Evolutionary conservation across 2,113 vertebrate species (phyloP).

Genomic region (Procapra przewalskii): DNA sequence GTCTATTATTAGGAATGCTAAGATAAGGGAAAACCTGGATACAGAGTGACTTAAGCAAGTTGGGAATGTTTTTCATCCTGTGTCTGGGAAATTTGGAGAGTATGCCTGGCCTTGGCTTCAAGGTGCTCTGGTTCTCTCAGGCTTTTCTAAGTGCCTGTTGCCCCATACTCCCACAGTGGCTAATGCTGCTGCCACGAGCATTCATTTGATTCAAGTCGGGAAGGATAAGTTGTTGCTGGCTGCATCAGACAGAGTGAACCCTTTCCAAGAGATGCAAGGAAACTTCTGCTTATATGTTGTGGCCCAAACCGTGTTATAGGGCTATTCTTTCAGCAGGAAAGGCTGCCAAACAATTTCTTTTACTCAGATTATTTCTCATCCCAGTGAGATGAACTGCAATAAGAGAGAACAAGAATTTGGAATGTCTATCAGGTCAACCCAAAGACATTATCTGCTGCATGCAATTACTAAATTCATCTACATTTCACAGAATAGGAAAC

Average conservation of each 20-base stretch:
- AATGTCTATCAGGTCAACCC: neutral
- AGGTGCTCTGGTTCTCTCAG: neutral
- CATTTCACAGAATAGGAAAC: neutral
- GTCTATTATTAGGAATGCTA: neutral
- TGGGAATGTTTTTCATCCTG: neutral
- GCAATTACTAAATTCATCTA: neutral
- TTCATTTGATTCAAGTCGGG: neutral
- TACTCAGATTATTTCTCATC: neutral
- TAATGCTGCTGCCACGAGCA: neutral
- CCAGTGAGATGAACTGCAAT: neutral
- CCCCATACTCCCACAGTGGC: too few relatives aligned
- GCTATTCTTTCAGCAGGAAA: neutral
- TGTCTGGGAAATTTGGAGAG: neutral
- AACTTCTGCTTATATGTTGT: neutral
- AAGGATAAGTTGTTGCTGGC: neutral
- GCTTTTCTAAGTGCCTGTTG: neutral
- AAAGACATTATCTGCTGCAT: neutral
- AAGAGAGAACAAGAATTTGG: neutral
- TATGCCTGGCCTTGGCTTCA: neutral
- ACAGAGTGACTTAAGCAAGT: neutral
- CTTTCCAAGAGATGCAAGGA: neutral
- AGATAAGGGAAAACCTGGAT: neutral
- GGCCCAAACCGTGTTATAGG: neutral
- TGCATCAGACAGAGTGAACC: neutral
- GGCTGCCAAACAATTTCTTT: neutral